phyloP scores from a whole-genome alignment of 2,797 vertebrate genomes.

The Botia almorhae region DNA sequence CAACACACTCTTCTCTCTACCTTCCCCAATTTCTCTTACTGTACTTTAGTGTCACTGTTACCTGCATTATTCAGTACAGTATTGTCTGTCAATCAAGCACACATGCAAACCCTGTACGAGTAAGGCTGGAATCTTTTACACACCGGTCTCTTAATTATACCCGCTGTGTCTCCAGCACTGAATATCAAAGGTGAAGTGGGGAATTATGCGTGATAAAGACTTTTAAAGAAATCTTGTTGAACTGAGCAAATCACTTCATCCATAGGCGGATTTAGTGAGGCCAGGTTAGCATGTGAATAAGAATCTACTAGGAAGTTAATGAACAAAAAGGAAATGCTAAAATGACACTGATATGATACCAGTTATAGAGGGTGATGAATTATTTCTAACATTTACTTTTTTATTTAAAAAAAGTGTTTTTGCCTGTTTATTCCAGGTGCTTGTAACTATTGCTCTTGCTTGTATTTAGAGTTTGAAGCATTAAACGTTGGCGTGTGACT shows the following conservation, averaged over 20 bases:
- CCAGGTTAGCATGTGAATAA: background rate
- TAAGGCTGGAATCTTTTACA: slow-evolving; percentile 8
- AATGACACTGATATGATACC: background rate
- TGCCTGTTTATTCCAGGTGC: background rate
- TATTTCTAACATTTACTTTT: background rate
- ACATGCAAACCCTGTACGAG: slow-evolving; percentile 27
- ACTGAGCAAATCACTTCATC: slow-evolving; percentile 35
- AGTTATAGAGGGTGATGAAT: background rate
- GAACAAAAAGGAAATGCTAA: background rate
- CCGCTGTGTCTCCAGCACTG: slow-evolving; percentile 6
- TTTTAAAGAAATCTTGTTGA: slow-evolving; percentile 15
- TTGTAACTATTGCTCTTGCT: background rate
- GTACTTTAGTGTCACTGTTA: background rate
- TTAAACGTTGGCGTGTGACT: background rate
- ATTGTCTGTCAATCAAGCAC: slow-evolving; percentile 16
- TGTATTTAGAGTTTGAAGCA: background rate
- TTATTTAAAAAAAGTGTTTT: background rate
- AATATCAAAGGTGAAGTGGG: slow-evolving; percentile 23
- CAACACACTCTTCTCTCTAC: background rate
- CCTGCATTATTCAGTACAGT: slow-evolving; percentile 21
- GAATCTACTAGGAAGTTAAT: background rate
- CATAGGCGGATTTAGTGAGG: background rate
- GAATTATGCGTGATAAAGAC: slow-evolving; percentile 16
- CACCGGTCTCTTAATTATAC: background rate
- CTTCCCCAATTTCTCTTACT: background rate